Percentiles rank a stretch among this genome's conserved stretches.
These are phyloP conservation scores for Drosophila kurseongensis DNA, from an alignment of 1,140 invertebrate species.

Conservation along the genomic window DNA sequence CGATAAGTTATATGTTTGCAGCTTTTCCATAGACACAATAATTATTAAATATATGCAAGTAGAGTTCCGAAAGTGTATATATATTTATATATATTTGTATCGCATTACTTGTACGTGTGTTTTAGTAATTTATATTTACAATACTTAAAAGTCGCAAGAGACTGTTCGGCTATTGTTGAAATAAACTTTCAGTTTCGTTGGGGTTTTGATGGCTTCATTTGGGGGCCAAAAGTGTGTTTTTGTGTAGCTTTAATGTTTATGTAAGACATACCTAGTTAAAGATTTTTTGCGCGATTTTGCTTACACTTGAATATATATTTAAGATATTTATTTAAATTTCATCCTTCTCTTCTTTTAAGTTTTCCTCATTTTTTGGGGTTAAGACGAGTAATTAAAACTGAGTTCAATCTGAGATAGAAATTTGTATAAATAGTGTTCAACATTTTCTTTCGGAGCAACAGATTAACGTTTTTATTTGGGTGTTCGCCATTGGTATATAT, in stretches of 20 bases:
- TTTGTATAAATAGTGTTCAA: constrained; percentile 44
- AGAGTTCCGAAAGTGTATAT: constrained; percentile 37
- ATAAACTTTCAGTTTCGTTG: constrained; percentile 31
- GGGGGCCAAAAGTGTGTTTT: constrained; percentile 33
- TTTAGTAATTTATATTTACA: constrained; percentile 45
- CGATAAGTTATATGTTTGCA: constrained; percentile 58
- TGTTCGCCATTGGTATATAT: constrained; percentile 36
- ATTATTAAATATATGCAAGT: constrained; percentile 60
- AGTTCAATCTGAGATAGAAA: constrained; percentile 25
- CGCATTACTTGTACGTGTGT: constrained; percentile 47
- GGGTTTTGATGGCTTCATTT: constrained; percentile 32
- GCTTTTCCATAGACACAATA: constrained; percentile 71
- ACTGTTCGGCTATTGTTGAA: constrained; percentile 10
- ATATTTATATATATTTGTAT: constrained; percentile 37
- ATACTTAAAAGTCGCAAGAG: constrained; percentile 24
- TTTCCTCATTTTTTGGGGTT: constrained; percentile 20
- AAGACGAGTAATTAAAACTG: constrained; percentile 40
- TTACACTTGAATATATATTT: constrained; percentile 62
- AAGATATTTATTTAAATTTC: constrained; percentile 37
- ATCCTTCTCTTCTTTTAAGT: constrained; percentile 23
- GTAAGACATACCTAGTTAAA: constrained; percentile 81
- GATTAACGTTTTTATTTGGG: constrained; percentile 64
- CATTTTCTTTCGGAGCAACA: constrained; percentile 76
- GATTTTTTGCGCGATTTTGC: constrained; percentile 80
- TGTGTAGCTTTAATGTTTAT: constrained; percentile 35